A percentile compares a stretch with the other conserved stretches of the same genome.
Conservation (phyloP, 2,888 invertebrate species). For the Hymenopus coronatus region DNA sequence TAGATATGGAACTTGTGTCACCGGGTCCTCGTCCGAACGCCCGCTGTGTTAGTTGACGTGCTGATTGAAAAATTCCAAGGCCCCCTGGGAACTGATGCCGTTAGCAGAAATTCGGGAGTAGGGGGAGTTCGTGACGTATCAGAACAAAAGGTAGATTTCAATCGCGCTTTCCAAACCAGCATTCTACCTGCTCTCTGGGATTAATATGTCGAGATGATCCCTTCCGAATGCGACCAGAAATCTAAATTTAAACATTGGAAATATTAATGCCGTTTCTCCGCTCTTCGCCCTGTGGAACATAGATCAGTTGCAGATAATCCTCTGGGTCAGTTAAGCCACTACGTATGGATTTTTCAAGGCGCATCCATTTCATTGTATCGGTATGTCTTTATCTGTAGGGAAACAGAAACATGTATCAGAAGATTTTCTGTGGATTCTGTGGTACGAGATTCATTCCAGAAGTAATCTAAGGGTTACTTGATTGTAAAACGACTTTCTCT, state of each 20-base stretch:
- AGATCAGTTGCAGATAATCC: neutral
- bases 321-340: neutral
- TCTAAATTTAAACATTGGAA: constrained; percentile 15
- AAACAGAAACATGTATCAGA: neutral
- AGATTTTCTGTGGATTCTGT: too few species aligned
- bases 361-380: neutral
- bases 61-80: constrained; percentile 19
- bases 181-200: neutral
- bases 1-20: neutral
- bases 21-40: neutral
- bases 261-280: neutral
- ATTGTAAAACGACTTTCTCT: too few species aligned
- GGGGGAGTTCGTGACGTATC: neutral
- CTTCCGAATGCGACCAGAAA: constrained; percentile 8
- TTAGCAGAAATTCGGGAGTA: neutral
- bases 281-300: neutral
- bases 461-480: too few species aligned
- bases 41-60: constrained; percentile 14
- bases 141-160: neutral
- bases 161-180: neutral
- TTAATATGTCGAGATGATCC: constrained; percentile 9
- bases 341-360: neutral
- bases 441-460: too few species aligned
- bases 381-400: neutral
- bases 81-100: neutral